Percentiles rank a stretch among this genome's conserved stretches.
Conservation (phyloP, 2,797 vertebrate genomes). For the Onychomys torridus region DNA sequence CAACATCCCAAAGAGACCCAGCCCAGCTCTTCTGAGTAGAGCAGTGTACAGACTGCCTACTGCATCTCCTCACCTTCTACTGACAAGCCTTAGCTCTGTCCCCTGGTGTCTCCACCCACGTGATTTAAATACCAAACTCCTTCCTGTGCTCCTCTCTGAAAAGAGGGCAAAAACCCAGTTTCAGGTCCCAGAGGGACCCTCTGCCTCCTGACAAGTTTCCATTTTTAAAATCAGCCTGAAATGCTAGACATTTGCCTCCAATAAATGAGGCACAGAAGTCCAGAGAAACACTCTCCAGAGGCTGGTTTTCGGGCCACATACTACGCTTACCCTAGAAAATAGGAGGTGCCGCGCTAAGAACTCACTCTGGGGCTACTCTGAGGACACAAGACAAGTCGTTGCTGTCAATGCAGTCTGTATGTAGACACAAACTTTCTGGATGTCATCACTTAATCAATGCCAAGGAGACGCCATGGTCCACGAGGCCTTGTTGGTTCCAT, state of each 20-base stretch:
- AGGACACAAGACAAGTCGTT: background rate
- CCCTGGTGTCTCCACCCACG: background rate
- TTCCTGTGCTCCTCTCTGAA: conserved; percentile 47
- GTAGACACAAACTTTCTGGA: background rate
- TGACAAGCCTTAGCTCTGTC: background rate
- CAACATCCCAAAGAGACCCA: rapidly evolving
- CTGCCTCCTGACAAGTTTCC: conserved; percentile 63
- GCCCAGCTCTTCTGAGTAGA: background rate
- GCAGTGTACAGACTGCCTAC: background rate
- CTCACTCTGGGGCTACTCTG: background rate
- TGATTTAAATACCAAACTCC: conserved; percentile 37
- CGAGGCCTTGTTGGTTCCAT: rapidly evolving
- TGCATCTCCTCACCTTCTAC: background rate
- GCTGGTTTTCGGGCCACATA: conserved; percentile 68
- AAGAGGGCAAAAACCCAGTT: conserved; percentile 81
- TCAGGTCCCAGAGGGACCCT: conserved; percentile 52
- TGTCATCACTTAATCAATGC: background rate
- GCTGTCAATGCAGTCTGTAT: background rate
- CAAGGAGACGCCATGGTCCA: background rate
- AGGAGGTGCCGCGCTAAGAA: background rate
- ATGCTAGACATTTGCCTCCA: conserved; percentile 57
- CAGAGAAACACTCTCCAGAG: conserved; percentile 47
- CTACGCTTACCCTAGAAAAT: conserved; percentile 72
- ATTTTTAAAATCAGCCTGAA: conserved; percentile 77
- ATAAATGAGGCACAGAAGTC: conserved; percentile 42